These are phyloP conservation scores for Drosophila incognita DNA, from an alignment of 2,888 invertebrate genomes.

Conservation along the genomic window DNA sequence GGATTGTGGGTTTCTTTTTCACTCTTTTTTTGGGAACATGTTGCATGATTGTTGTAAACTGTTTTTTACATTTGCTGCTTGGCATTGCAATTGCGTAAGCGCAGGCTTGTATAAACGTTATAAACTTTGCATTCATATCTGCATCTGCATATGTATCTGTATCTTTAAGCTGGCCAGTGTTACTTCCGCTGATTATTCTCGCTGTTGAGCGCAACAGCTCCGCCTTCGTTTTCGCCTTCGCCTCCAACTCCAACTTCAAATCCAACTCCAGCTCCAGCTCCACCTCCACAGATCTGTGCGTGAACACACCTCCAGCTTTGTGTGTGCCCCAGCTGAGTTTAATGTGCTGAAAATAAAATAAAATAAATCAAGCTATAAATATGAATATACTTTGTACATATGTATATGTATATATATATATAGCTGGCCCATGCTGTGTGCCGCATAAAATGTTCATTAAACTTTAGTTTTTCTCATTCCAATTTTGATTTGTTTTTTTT, in stretches of 20 bases:
- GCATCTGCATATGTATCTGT: slow-evolving; percentile 10
- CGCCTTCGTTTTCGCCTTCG: neutral
- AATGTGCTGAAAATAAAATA: slow-evolving; percentile 41
- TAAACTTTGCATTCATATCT: slow-evolving; percentile 9
- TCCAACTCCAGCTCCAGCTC: neutral
- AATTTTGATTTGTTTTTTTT: slow-evolving; percentile 19
- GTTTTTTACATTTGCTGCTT: slow-evolving; percentile 16
- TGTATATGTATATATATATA: neutral
- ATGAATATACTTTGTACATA: slow-evolving; percentile 25
- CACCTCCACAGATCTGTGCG: slow-evolving; percentile 12
- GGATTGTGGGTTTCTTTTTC: slow-evolving; percentile 8
- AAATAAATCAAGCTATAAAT: slow-evolving; percentile 73
- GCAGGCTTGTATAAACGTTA: slow-evolving; percentile 9
- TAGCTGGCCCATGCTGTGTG: slow-evolving; percentile 62
- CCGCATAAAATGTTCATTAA: slow-evolving; percentile 69
- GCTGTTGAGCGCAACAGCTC: slow-evolving; percentile 4
- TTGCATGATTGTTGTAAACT: slow-evolving; percentile 51
- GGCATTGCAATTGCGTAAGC: slow-evolving; percentile 57
- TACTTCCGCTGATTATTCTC: slow-evolving; percentile 31
- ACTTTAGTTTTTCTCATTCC: slow-evolving; percentile 41
- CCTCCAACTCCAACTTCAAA: neutral
- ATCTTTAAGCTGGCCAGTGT: slow-evolving; percentile 17
- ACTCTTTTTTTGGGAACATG: slow-evolving; percentile 49
- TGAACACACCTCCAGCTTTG: slow-evolving; percentile 29
- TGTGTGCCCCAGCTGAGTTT: slow-evolving; percentile 23